phyloP scores from a whole-genome alignment of 2,113 vertebrate genomes.

The Willisornis vidua region DNA sequence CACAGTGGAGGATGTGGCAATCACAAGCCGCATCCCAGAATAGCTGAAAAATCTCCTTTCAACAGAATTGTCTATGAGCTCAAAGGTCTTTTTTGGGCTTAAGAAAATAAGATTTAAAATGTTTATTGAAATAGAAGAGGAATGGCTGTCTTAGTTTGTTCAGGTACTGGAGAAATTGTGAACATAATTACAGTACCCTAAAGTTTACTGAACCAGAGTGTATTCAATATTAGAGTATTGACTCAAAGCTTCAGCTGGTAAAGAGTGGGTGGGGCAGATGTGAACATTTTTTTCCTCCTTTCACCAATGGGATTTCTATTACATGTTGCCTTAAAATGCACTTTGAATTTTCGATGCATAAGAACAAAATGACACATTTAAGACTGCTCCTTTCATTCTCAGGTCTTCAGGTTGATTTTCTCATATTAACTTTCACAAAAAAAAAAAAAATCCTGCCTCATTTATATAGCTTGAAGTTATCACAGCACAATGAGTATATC shows the following conservation, averaged over 20 bases:
- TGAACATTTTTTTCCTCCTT: background rate
- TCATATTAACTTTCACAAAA: background rate
- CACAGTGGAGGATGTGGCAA: background rate
- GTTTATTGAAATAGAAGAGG: background rate
- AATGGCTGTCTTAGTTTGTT: background rate
- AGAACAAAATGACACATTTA: background rate
- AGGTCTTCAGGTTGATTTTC: background rate
- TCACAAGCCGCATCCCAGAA: background rate
- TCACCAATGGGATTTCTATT: background rate
- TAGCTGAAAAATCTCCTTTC: conserved; percentile 13
- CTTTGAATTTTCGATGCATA: background rate
- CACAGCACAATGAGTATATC: background rate
- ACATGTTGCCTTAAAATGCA: background rate
- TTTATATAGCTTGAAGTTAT: background rate
- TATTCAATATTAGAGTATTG: background rate
- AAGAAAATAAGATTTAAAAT: conserved; percentile 14
- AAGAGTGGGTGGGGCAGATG: background rate
- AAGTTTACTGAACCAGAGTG: background rate
- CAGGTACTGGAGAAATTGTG: background rate
- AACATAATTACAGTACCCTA: background rate
- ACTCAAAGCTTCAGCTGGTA: background rate
- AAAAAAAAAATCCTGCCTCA: background rate
- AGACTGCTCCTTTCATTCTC: background rate
- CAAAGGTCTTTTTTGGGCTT: background rate
- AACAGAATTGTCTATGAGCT: background rate